Percentiles rank a stretch among this genome's conserved stretches.
These are phyloP conservation scores for Spermophilus dauricus DNA, from an alignment of 2,113 vertebrate species.

Conservation along the genomic window DNA sequence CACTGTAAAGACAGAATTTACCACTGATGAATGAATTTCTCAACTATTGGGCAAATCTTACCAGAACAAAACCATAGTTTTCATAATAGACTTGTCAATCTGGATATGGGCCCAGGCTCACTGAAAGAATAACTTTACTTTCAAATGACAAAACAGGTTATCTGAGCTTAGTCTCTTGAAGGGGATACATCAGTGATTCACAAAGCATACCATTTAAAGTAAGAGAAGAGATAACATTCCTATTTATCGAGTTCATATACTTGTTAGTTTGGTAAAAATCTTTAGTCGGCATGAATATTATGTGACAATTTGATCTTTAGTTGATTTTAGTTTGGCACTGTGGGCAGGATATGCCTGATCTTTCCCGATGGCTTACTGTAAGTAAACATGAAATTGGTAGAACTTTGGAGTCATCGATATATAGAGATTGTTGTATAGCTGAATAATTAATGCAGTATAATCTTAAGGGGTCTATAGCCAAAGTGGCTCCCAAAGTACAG, in stretches of 20 bases:
- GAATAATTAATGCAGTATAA: conserved; percentile 24
- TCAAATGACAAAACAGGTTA: neutral
- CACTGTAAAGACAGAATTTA: conserved; percentile 81
- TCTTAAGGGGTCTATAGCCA: neutral
- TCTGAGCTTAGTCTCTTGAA: neutral
- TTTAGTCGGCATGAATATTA: neutral
- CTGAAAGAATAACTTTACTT: neutral
- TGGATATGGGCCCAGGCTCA: neutral
- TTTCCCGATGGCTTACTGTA: neutral
- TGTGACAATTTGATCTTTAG: neutral
- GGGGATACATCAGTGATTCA: neutral
- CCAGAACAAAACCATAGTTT: neutral
- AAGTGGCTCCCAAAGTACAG: neutral
- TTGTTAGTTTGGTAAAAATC: conserved; percentile 13
- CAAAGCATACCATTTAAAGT: neutral
- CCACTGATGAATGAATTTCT: neutral
- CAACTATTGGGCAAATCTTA: neutral
- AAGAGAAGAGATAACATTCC: neutral
- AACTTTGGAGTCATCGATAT: neutral
- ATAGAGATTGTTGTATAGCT: neutral
- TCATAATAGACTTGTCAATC: neutral
- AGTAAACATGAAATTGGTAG: conserved; percentile 24
- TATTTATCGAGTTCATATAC: neutral
- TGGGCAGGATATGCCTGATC: neutral
- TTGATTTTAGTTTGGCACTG: neutral